Evolutionary conservation across 1,140 invertebrate species (phyloP).

Genomic region (Whitmania pigra): DNA sequence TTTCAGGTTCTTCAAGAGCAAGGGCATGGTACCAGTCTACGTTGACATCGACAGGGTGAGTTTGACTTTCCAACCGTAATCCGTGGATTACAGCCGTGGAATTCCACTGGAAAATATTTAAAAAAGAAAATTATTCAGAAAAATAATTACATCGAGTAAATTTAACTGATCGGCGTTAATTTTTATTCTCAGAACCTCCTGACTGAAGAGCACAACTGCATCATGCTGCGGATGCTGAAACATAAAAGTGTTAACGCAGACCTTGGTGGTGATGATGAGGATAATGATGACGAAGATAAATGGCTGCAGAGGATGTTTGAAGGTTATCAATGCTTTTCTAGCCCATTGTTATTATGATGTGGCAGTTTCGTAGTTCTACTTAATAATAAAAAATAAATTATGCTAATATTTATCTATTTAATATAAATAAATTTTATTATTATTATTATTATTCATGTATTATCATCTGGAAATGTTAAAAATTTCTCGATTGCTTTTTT

Average conservation of each 20-base stretch:
- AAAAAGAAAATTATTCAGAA: too few species aligned
- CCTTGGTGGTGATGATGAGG: conserved; percentile 29
- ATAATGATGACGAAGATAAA: conserved; percentile 20
- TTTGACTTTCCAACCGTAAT: neutral
- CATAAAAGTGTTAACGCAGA: conserved; percentile 49
- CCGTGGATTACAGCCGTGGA: neutral
- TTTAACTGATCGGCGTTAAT: too few species aligned
- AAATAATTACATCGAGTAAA: too few species aligned
- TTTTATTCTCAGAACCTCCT: conserved; percentile 58
- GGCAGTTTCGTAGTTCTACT: too few species aligned
- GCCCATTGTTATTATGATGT: neutral
- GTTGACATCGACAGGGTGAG: conserved; percentile 54
- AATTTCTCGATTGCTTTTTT: too few species aligned
- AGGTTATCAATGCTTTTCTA: neutral
- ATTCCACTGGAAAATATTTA: neutral
- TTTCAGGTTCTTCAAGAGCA: conserved; percentile 68
- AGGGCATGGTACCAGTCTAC: conserved; percentile 76
- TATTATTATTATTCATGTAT: neutral
- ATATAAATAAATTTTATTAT: neutral
- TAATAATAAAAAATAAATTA: too few species aligned
- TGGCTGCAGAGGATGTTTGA: neutral
- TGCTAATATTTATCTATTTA: too few species aligned
- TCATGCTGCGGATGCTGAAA: conserved; percentile 71
- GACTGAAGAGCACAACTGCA: conserved; percentile 92
- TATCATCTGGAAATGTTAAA: too few species aligned